Base-by-base conservation (phyloP, 2,797 vertebrate genomes). In the Clarias fuscus region DNA sequence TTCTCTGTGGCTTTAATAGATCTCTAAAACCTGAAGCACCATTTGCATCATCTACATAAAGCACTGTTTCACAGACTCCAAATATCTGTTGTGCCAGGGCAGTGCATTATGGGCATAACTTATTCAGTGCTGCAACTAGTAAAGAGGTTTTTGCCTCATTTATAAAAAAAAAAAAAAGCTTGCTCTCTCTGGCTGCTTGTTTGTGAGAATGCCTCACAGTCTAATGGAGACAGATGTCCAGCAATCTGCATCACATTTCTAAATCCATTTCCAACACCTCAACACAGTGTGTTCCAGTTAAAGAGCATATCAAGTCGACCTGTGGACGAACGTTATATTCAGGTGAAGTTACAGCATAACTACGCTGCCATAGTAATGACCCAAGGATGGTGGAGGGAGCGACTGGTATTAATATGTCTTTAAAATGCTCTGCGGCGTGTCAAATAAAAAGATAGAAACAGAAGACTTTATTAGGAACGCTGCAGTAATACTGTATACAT, bases 181-280 rank as follows among this genome's bases (percentile, higher is more conserved):
- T 17, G 61, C 1, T 7, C 13, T 15, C 10, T 22, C 14, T 18
- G 30, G 43, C 79, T 67, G 24, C 79, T 67, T n/a, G 11, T 53
- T 68, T 33, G 14, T 5, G 68, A 24, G 59, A 86, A 86, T 77
- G 7, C 1, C 15, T 27, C 30, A 67, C 61, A 22, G 70, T 70
- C 80, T 33, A 43, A 24, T 20, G 6, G 0, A 75, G 84, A 89
- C 87, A 90, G 86, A 86, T 82, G 83, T 78, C 86, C n/a, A 56
- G 82, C 86, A 82, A 89, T 89, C 82, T 89, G 86, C 77, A 77
- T 22, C 7, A 14, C 43, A 58, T 82, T 81, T 88, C 4, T 58
- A 83, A 86, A 88, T 65, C 33, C 79, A 83, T 48, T 48, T 48
- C 48, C 10, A 80, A 80, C 33, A 43, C 64, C 84, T 82, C 33